phyloP scores from a whole-genome alignment of 1,140 invertebrate genomes.

The Microplitis mediator region DNA sequence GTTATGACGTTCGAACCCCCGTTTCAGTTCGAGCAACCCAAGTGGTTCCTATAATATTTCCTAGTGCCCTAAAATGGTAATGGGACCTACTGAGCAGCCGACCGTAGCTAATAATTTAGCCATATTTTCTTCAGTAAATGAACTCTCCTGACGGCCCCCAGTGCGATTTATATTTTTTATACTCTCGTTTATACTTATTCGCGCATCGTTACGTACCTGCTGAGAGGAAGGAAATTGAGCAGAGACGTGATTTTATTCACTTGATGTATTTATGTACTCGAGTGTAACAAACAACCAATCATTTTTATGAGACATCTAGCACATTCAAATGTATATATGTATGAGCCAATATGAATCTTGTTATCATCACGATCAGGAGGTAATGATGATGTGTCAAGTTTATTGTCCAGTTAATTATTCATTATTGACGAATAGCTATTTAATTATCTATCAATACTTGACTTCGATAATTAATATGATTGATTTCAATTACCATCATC shows the following conservation, averaged over 20 bases:
- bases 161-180: neutral
- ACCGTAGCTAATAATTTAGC: conserved; percentile 21
- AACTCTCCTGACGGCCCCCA: neutral
- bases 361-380: too few relatives aligned
- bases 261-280: neutral
- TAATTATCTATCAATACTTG: too few relatives aligned
- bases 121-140: conserved; percentile 11
- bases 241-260: conserved; percentile 17
- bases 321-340: neutral
- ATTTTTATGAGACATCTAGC: neutral
- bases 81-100: neutral
- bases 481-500: too few relatives aligned
- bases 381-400: too few relatives aligned
- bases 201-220: conserved; percentile 10
- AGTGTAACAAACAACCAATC: neutral
- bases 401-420: too few relatives aligned
- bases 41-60: neutral
- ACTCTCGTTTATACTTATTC: neutral
- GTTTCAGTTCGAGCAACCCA: too few relatives aligned
- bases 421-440: too few relatives aligned
- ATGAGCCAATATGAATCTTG: too few relatives aligned
- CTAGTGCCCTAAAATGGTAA: conserved; percentile 1
- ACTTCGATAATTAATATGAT: too few relatives aligned
- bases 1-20: too few relatives aligned
- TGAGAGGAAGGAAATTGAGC: conserved; percentile 13